Base-by-base conservation (phyloP, 2,113 vertebrate genomes). In the Eudorcas thomsonii region DNA sequence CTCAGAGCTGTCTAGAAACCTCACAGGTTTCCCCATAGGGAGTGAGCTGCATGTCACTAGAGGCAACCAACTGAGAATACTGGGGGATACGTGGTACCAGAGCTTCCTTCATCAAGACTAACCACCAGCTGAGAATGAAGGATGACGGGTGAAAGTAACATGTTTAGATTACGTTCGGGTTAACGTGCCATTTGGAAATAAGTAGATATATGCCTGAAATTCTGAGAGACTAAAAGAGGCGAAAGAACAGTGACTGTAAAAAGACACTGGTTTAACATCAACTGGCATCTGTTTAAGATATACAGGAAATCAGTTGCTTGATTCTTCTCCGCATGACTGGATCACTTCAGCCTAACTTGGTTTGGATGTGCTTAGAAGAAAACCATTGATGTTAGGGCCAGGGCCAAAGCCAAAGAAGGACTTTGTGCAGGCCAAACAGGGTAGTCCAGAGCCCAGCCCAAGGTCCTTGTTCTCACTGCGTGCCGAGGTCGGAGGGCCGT, bases 401-500 rank as follows among this genome's bases (percentile, higher is more conserved):
- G 10, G 11, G 19, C n/a, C 28, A 30, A 71, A 14, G 11, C 6
- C 30, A 71, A 80, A 74, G 11, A 78, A 82, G 15, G 43, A 17
- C 64, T 36, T 11, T 21, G 50, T 6, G 55, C 92, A 77, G 7
- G 6, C 12, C 39, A 6, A 19, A 45, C 1, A 2, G 74, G 85
- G 71, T 1, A 60, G 36, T 26, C 6, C 12, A 62, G 55, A 43
- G 23, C 14, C 74, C 45, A 13, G 13, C 3, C 33, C 30, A 6
- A 3, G 21, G 26, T 43, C 12, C n/a, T n/a, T 30, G 23, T 50
- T 21, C 6, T 25, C 33, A 5, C 1, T 7, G 43, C 1, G 1
- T 0, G 4, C 43, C 0, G 6, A 19, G 64, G 88, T 13, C 10
- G 17, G 54, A 54, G 19, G 39, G 17, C 1, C 5, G 11, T 1